A percentile compares a stretch with the other conserved stretches of the same genome.
phyloP scores from a whole-genome alignment of 2,113 vertebrate genomes.

The Callopanchax toddi region DNA sequence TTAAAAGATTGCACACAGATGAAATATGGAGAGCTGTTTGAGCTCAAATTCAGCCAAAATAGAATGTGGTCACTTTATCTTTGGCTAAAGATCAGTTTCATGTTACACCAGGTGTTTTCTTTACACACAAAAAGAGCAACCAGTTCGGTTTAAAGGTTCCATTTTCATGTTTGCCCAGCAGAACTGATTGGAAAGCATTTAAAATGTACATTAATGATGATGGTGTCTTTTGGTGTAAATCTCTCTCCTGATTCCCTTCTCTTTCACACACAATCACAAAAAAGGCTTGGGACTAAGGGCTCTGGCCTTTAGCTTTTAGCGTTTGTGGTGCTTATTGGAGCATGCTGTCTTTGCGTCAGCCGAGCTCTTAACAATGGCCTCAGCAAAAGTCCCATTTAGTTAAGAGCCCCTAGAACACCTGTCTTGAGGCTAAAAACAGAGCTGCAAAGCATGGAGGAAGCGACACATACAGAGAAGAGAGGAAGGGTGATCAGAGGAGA shows the following conservation, averaged over 20 bases:
- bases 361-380: conserved; percentile 72
- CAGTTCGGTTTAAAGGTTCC: neutral
- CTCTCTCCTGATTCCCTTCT: neutral
- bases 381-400: conserved; percentile 76
- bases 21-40: conserved; percentile 63
- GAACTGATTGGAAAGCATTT: neutral
- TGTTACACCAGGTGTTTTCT: conserved; percentile 3
- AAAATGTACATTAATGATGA: conserved; percentile 18
- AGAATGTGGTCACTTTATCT: conserved; percentile 20
- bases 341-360: conserved; percentile 64
- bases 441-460: conserved; percentile 33
- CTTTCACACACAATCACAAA: conserved; percentile 28
- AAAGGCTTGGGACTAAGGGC: conserved; percentile 35
- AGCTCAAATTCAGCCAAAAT: conserved; percentile 46
- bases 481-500: conserved; percentile 14
- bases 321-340: conserved; percentile 76
- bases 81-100: neutral
- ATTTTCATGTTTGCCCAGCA: neutral
- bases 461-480: conserved; percentile 9
- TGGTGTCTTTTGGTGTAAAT: neutral
- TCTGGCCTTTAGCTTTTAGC: conserved; percentile 65
- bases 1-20: conserved; percentile 64
- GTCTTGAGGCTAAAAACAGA: conserved; percentile 63
- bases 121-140: neutral
- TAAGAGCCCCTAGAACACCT: conserved; percentile 69